A percentile compares a stretch with the other conserved stretches of the same genome.
These are phyloP conservation scores for Holotrichia oblita DNA, from an alignment of 1,140 invertebrate species.

Conservation along the genomic window DNA sequence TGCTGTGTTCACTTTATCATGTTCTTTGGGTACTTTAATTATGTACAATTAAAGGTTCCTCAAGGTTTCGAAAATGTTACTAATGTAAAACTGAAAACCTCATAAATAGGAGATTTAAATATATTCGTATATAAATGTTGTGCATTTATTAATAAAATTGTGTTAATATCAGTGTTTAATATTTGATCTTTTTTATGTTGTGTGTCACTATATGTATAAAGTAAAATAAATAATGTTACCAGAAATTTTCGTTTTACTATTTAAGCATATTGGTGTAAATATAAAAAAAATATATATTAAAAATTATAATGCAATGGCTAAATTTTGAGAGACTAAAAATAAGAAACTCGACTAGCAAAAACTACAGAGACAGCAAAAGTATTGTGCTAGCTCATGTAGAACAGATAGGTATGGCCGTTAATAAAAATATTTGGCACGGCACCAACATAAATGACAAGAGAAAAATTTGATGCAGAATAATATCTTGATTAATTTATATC, in stretches of 20 bases:
- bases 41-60: conserved; percentile 72
- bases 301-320: no score
- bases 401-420: no score
- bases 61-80: conserved; percentile 57
- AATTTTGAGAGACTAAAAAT: no score
- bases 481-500: no score
- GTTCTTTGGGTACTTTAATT: conserved; percentile 87
- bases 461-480: no score
- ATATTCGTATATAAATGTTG: background rate
- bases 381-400: no score
- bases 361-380: no score
- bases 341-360: no score
- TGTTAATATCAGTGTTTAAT: background rate
- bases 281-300: no score
- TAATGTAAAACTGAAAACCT: conserved; percentile 53
- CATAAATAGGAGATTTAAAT: conserved; percentile 38
- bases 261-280: no score
- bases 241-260: background rate
- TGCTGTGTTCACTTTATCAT: conserved; percentile 84
- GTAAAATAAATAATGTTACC: conserved; percentile 2
- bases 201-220: conserved; percentile 2
- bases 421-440: no score
- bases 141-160: background rate
- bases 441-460: no score
- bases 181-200: background rate